These are phyloP conservation scores for Dynastes tityus DNA, from an alignment of 2,888 invertebrate species.

Conservation along the genomic window DNA sequence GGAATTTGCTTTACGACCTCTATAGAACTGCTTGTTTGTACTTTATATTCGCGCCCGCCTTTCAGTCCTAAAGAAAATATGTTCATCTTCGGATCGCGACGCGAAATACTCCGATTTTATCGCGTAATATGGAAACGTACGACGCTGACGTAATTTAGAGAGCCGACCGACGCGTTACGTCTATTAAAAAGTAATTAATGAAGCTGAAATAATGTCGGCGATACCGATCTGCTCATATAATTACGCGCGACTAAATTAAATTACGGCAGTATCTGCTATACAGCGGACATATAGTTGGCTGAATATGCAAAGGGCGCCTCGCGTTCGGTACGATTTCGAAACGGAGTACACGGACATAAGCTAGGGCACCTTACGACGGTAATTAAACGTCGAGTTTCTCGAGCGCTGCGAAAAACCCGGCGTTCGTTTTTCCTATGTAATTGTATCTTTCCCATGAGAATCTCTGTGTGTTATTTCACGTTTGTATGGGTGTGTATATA, in stretches of 20 bases:
- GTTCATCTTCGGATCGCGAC: too few species aligned
- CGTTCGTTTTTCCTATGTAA: conserved; percentile 22
- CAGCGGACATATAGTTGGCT: background rate
- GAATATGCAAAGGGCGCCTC: conserved; percentile 26
- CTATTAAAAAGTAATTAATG: conserved; percentile 9
- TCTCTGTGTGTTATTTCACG: background rate
- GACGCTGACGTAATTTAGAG: conserved; percentile 6
- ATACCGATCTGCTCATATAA: background rate
- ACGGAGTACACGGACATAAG: conserved; percentile 12
- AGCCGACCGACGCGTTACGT: background rate
- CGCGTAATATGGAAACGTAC: background rate
- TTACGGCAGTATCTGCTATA: conserved; percentile 8
- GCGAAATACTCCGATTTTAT: background rate
- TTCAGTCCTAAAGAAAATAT: too few species aligned
- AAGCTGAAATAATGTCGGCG: background rate
- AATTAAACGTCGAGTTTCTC: conserved; percentile 11
- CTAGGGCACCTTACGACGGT: conserved; percentile 15
- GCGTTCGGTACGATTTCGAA: conserved; percentile 14
- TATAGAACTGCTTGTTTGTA: too few species aligned
- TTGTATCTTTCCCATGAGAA: conserved; percentile 25
- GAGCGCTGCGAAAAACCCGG: conserved; percentile 1
- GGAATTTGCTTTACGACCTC: too few species aligned
- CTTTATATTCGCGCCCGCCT: too few species aligned
- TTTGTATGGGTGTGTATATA: too few species aligned
- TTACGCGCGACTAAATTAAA: conserved; percentile 26